These are phyloP conservation scores for Sebastes itinus DNA, from an alignment of 2,797 vertebrate species.

Conservation along the genomic window DNA sequence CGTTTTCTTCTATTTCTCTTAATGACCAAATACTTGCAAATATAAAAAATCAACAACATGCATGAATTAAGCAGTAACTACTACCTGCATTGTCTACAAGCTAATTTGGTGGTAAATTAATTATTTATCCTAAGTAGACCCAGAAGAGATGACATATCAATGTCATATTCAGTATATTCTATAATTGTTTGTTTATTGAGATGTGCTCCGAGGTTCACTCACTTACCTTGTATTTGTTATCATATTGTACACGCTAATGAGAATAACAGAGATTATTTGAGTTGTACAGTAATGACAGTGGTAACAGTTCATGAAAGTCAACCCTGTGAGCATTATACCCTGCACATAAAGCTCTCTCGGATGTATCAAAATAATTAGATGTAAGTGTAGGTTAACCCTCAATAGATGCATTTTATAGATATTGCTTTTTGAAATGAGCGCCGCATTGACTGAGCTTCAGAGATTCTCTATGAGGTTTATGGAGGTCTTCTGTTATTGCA, in stretches of 20 bases:
- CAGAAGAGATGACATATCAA: neutral
- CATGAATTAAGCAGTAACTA: neutral
- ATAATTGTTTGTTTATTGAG: neutral
- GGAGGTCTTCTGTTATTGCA: slow-evolving; percentile 6
- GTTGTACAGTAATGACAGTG: neutral
- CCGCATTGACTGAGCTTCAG: neutral
- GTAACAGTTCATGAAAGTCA: slow-evolving; percentile 28
- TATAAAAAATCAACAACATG: neutral
- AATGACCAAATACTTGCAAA: neutral
- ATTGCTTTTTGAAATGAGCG: neutral
- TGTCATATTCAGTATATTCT: neutral
- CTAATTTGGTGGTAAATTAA: neutral
- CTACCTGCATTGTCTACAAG: neutral
- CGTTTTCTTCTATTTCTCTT: neutral
- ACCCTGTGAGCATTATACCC: neutral
- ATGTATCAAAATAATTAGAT: slow-evolving; percentile 10
- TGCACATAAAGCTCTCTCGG: slow-evolving; percentile 7
- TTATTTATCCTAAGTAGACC: neutral
- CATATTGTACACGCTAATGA: neutral
- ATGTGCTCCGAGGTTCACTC: neutral
- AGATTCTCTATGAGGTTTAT: neutral
- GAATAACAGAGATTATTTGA: neutral
- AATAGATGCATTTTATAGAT: neutral
- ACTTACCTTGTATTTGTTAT: neutral
- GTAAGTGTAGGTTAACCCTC: slow-evolving; percentile 16